Evolutionary conservation across 37 sponge, comb jelly and placozoan species (phyloP), one percentile per base, ranked within the genome.

Genomic region (Geodia barretti): DNA sequence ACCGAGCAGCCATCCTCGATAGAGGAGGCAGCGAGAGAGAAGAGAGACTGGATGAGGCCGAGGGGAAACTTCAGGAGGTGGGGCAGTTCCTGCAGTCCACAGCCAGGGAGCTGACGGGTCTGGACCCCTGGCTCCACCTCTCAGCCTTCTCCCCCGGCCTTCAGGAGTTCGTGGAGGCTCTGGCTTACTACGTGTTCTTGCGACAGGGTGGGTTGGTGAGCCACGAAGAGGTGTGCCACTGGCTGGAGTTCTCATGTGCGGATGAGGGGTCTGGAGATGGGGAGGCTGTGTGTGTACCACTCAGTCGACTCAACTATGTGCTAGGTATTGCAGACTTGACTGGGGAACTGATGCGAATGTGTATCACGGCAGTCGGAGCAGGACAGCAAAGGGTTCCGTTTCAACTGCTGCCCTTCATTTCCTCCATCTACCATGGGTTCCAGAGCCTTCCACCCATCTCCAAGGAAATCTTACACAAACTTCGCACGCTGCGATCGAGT

Each of bases 301-400:
- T 93, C 24, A 3, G 54, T 28, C 63, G 70, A 11, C 32, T 78
- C 1, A 89, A 94, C 72, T 94, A 83, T 74, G 65, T 94, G 5
- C 72, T 94, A 54, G 94, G 97, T 21, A 60, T 96, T 1, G 89
- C 92, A 37, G 97, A 96, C 72, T 29, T 96, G 25, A 86, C 92
- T 60, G 97, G 97, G 31, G 97, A 96, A 41, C 78, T 92, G 25
- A 96, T 96, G 97, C 70, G 97, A 7, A 32, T 88, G 68, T 70
- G 86, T 35, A 85, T 91, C 68, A 88, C 76, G 62, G 58, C 82
- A 33, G 75, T 86, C 24, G 80, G 87, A 0, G 69, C 73, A 34
- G 97, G 90, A 1, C 29, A 88, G 37, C 36, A 41, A 9, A 73
- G 34, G 14, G n/a, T 75, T 1, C 92, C 90, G 0, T 80, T 77